Evolutionary conservation across 2,888 invertebrate genomes (phyloP).

Genomic region (Spatulosminthurus flaviceps): DNA sequence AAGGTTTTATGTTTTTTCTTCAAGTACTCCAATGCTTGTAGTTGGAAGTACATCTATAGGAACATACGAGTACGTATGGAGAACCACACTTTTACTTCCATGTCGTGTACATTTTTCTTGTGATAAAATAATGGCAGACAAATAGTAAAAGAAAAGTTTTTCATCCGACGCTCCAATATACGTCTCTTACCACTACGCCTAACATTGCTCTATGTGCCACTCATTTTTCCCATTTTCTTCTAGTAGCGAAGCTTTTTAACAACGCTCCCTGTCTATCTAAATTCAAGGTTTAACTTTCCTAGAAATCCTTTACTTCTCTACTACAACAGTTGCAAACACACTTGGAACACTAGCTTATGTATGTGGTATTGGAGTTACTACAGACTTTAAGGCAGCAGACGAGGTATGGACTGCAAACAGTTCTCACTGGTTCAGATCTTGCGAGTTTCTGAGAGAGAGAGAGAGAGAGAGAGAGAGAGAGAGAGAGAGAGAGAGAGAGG

Average conservation of each 20-base stretch:
- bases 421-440: not conserved
- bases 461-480: not conserved
- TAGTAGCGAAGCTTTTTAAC: not conserved
- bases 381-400: not conserved
- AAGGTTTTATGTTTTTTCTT: conserved; percentile 2
- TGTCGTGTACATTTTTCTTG: conserved; percentile 21
- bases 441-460: not conserved
- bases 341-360: no score
- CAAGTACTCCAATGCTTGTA: conserved; percentile 1
- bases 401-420: not conserved
- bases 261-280: not conserved
- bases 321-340: not conserved
- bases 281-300: conserved; percentile 18
- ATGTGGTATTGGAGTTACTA: no score
- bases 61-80: no score
- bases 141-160: conserved; percentile 18
- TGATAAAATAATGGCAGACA: conserved; percentile 9
- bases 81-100: conserved; percentile 8
- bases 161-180: not conserved
- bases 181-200: not conserved
- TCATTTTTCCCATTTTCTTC: conserved; percentile 18
- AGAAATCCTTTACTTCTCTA: no score
- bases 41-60: not conserved
- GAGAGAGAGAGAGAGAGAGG: not conserved
- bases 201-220: not conserved